Percentiles rank a stretch among this genome's conserved stretches.
Evolutionary conservation across 2,797 vertebrate genomes (phyloP).

Genomic region (Amblyraja radiata): DNA sequence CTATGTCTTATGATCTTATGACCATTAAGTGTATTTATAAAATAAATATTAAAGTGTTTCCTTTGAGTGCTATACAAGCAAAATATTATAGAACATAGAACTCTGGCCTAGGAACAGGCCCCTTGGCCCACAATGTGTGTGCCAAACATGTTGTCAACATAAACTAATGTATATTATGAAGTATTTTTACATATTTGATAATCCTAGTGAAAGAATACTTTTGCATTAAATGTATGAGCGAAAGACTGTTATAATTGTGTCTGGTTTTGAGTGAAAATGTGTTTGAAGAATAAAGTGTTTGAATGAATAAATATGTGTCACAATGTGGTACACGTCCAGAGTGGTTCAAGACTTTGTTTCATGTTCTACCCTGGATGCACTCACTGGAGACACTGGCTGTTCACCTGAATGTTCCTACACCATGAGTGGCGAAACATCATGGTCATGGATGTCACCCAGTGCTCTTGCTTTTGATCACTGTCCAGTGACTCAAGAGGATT

Average conservation of each 20-base stretch:
- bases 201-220: not conserved
- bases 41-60: not conserved
- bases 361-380: not conserved
- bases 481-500: not conserved
- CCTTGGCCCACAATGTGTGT: too few relatives aligned
- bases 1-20: too few relatives aligned
- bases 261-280: not conserved
- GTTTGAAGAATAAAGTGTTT: not conserved
- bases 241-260: not conserved
- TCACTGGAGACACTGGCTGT: not conserved
- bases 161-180: too few relatives aligned
- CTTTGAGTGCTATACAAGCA: not conserved
- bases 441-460: not conserved
- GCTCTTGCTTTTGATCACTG: not conserved
- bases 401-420: not conserved
- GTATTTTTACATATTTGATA: not conserved
- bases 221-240: too few relatives aligned
- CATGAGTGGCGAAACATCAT: not conserved
- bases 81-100: not conserved
- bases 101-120: too few relatives aligned
- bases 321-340: not conserved
- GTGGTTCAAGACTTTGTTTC: not conserved
- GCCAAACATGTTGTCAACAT: too few relatives aligned
- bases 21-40: not conserved
- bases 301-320: not conserved